Conservation (phyloP, 2,888 invertebrate genomes). For the Abrostola triplasia region DNA sequence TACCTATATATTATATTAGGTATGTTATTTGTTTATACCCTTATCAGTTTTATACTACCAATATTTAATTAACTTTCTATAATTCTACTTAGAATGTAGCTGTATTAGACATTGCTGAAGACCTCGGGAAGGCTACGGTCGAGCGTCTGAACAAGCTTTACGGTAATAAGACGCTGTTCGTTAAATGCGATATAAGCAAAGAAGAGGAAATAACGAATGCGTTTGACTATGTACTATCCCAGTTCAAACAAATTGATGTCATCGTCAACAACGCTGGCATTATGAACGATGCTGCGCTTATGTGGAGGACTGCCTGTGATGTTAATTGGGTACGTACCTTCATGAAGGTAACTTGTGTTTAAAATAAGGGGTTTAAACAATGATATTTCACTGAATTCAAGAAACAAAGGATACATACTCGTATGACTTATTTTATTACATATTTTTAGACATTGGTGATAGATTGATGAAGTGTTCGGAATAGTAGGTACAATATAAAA, state of each 20-base stretch:
- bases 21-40: too few species aligned
- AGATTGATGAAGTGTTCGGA: too few species aligned
- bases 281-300: constrained; percentile 61
- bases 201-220: constrained; percentile 60
- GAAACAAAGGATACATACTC: too few species aligned
- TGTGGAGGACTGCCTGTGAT: constrained; percentile 65
- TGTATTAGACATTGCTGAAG: constrained; percentile 65
- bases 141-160: constrained; percentile 57
- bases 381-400: too few species aligned
- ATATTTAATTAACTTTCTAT: neutral
- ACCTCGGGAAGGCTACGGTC: constrained; percentile 58
- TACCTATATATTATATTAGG: too few species aligned
- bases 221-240: constrained; percentile 59
- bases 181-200: constrained; percentile 69
- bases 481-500: too few species aligned
- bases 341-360: neutral
- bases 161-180: constrained; percentile 59
- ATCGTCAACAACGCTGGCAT: constrained; percentile 73
- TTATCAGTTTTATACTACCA: too few species aligned
- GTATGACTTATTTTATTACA: too few species aligned
- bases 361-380: too few species aligned
- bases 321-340: constrained; percentile 67
- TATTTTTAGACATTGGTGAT: too few species aligned
- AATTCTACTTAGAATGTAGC: constrained; percentile 52
- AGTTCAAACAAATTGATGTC: constrained; percentile 64